Conservation (phyloP, 2,113 vertebrate species). For the Columba livia region DNA sequence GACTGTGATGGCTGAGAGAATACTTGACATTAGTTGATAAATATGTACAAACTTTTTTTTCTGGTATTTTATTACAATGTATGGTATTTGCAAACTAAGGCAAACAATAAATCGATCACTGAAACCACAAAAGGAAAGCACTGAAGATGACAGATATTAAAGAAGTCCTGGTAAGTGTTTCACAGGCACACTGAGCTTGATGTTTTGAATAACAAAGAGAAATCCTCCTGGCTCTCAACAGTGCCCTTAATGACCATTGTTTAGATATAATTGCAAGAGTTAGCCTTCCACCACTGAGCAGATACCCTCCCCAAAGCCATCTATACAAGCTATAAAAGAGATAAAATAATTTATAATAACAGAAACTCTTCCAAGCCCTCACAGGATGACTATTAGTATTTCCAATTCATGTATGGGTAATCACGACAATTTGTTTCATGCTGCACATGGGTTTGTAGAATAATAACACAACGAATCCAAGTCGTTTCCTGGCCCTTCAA, state of each 20-base stretch:
- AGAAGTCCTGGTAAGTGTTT: not conserved
- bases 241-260: not conserved
- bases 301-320: not conserved
- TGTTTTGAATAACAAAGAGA: not conserved
- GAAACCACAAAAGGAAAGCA: not conserved
- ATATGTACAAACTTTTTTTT: not conserved
- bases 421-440: accelerated
- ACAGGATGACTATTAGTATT: not conserved
- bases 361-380: not conserved
- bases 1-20: not conserved
- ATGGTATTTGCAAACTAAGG: not conserved
- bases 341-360: not conserved
- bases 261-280: not conserved
- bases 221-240: not conserved
- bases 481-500: not conserved
- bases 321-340: not conserved
- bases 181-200: not conserved
- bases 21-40: not conserved
- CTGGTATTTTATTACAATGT: not conserved
- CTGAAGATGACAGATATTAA: not conserved
- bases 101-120: not conserved
- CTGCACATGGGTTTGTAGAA: not conserved
- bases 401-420: not conserved
- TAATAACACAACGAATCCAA: not conserved
- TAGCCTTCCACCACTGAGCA: not conserved